phyloP scores from a whole-genome alignment of 2,888 invertebrate genomes.

The Andrena fulva region DNA sequence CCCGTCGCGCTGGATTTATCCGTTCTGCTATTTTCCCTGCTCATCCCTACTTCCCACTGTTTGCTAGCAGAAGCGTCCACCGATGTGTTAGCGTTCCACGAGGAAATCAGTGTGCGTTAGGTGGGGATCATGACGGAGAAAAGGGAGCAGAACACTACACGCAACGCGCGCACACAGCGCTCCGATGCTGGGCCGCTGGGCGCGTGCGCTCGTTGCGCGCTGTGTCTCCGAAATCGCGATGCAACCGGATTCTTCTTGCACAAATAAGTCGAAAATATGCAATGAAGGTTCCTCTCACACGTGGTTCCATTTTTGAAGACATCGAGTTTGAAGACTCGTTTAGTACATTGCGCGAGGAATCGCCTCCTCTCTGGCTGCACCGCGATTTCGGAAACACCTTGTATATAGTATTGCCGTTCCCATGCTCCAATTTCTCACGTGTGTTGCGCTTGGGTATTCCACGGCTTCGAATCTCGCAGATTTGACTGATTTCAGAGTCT shows the following conservation, averaged over 20 bases:
- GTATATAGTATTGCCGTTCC: not conserved
- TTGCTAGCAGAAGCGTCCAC: slow-evolving; percentile 13
- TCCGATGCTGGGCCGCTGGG: slow-evolving; percentile 38
- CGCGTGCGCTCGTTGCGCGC: slow-evolving; percentile 50
- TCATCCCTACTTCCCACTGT: slow-evolving; percentile 4
- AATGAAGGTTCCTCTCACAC: too few species aligned
- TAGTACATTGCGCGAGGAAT: slow-evolving; percentile 34
- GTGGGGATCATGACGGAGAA: not conserved
- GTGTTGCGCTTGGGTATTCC: not conserved
- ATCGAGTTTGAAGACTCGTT: too few species aligned
- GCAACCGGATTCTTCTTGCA: too few species aligned
- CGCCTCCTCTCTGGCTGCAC: not conserved
- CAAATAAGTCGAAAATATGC: too few species aligned
- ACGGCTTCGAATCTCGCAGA: slow-evolving; percentile 1
- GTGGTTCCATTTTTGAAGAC: too few species aligned
- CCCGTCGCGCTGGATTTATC: not conserved
- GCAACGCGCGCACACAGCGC: not conserved
- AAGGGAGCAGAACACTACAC: not conserved
- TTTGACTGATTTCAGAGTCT: not conserved
- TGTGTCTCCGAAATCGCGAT: too few species aligned
- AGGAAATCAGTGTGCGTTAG: slow-evolving; percentile 5
- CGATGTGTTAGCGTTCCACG: slow-evolving; percentile 12
- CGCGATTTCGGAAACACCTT: too few species aligned
- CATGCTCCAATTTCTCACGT: slow-evolving; percentile 15
- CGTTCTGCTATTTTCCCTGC: too few species aligned